A percentile compares a stretch with the other conserved stretches of the same genome.
Conservation (phyloP, 2,113 vertebrate genomes). For the Noturus placidus region DNA sequence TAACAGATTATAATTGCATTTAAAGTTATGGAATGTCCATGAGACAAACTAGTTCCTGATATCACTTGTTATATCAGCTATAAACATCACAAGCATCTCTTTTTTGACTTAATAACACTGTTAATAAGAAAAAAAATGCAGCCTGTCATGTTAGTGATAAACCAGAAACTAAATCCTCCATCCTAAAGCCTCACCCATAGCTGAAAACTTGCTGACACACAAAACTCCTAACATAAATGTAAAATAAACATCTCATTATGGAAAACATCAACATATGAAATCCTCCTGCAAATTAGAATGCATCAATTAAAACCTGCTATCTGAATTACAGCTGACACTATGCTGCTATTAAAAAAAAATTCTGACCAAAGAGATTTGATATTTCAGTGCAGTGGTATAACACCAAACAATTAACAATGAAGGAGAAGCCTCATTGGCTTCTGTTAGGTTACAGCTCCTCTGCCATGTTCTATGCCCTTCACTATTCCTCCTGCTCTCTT, state of each 20-base stretch:
- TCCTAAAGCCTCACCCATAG: neutral
- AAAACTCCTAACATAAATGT: neutral
- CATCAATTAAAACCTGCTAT: neutral
- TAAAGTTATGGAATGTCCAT: neutral
- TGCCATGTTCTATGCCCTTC: neutral
- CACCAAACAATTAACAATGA: neutral
- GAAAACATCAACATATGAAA: neutral
- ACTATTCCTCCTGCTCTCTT: neutral
- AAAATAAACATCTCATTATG: neutral
- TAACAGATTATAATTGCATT: neutral
- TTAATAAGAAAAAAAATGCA: neutral
- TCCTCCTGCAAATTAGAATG: neutral
- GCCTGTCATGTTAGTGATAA: neutral
- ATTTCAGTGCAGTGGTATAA: neutral
- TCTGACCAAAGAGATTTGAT: neutral
- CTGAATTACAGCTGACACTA: neutral
- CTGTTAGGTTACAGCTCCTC: neutral
- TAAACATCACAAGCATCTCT: neutral
- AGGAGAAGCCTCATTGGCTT: neutral
- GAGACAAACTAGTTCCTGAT: neutral
- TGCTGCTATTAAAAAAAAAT: neutral
- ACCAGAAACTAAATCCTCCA: neutral
- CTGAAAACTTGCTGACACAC: neutral
- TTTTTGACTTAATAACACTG: neutral
- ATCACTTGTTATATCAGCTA: neutral